Conservation (phyloP, 2,888 invertebrate genomes). For the Callosobruchus maculatus region DNA sequence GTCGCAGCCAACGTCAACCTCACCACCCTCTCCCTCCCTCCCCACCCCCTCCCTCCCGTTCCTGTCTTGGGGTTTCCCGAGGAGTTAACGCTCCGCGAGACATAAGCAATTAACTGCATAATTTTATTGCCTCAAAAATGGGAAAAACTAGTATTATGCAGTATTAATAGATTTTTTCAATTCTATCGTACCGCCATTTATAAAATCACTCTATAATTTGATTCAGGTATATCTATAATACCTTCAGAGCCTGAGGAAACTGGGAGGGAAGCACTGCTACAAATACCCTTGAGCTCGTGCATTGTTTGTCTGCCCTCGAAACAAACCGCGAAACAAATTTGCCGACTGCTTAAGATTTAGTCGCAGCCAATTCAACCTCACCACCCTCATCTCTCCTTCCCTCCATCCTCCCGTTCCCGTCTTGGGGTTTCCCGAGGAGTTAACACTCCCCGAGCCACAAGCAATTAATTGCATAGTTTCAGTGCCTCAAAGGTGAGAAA, state of each 20-base stretch:
- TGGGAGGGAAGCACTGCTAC: neutral
- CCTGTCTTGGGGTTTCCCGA: conserved; percentile 35
- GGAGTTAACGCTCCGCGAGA: conserved; percentile 43
- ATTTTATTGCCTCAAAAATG: conserved; percentile 46
- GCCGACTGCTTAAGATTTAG: conserved; percentile 30
- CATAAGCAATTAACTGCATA: conserved; percentile 50
- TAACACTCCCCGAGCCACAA: conserved; percentile 46
- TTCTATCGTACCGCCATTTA: too few relatives aligned
- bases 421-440: conserved; percentile 37
- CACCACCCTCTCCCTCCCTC: too few relatives aligned
- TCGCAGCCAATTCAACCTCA: conserved; percentile 40
- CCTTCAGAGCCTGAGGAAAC: neutral
- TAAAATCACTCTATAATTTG: too few relatives aligned
- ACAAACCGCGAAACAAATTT: conserved; percentile 18
- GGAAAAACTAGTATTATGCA: too few relatives aligned
- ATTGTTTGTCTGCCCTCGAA: conserved; percentile 5
- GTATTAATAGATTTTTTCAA: too few relatives aligned
- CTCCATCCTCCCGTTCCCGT: too few relatives aligned
- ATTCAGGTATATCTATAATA: too few relatives aligned
- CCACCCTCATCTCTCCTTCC: too few relatives aligned
- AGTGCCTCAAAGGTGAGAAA: conserved; percentile 43
- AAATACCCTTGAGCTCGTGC: too few relatives aligned
- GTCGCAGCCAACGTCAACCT: conserved; percentile 39
- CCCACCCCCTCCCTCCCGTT: neutral
- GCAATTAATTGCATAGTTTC: conserved; percentile 51